Evolutionary conservation across 1,140 invertebrate genomes (phyloP).

Genomic region (Copidosoma floridanum): DNA sequence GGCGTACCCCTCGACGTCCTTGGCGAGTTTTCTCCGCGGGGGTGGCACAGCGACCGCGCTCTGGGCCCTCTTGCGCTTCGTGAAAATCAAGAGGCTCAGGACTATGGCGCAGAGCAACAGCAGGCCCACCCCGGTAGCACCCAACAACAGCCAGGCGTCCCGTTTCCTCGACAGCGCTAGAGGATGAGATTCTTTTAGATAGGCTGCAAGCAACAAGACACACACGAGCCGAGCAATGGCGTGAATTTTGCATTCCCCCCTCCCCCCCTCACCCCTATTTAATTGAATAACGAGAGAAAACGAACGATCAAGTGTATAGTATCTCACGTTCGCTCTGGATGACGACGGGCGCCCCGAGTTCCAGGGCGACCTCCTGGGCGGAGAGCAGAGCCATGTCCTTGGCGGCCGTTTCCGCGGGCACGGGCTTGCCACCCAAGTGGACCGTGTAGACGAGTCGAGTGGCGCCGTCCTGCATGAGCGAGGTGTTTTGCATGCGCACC

Average conservation of each 20-base stretch:
- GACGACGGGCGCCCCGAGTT: slow-evolving; percentile 72
- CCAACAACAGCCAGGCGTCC: slow-evolving; percentile 65
- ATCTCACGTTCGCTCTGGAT: slow-evolving; percentile 80
- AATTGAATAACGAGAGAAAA: too few species aligned
- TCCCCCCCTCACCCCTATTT: too few species aligned
- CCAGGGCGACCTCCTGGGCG: slow-evolving; percentile 70
- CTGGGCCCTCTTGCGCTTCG: slow-evolving; percentile 59
- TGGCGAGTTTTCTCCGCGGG: slow-evolving; percentile 40
- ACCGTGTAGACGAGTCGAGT: slow-evolving; percentile 71
- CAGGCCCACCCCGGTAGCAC: slow-evolving; percentile 61
- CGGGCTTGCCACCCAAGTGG: slow-evolving; percentile 70
- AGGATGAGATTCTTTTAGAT: slow-evolving; percentile 65
- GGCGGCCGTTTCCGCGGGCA: slow-evolving; percentile 73
- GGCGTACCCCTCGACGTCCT: slow-evolving; percentile 42
- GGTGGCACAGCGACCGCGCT: slow-evolving; percentile 43
- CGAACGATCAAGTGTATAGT: background rate
- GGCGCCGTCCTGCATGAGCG: slow-evolving; percentile 25
- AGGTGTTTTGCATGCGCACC: slow-evolving; percentile 53
- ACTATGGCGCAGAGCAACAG: slow-evolving; percentile 65
- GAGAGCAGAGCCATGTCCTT: slow-evolving; percentile 75
- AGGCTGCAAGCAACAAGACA: slow-evolving; percentile 59
- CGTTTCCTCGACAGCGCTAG: slow-evolving; percentile 63
- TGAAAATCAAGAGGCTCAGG: slow-evolving; percentile 61
- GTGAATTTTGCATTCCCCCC: background rate
- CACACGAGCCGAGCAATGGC: background rate